Percentiles rank a stretch among this genome's conserved stretches.
Conservation (phyloP, 1,140 invertebrate species). For the Onthophagus taurus region DNA sequence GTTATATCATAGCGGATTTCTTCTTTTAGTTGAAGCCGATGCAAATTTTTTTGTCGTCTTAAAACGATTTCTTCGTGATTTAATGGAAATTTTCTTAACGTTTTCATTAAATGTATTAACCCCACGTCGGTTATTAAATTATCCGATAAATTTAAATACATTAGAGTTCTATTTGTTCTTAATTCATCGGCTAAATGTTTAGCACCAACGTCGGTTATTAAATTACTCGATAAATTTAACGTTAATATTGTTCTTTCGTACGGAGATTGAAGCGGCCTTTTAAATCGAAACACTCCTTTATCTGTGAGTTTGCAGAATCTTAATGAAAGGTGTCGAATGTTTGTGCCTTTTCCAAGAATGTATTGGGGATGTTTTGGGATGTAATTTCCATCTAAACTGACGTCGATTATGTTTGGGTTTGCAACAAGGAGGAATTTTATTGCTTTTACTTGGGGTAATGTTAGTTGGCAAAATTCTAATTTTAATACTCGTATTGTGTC, state of each 20-base stretch:
- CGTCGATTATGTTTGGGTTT: background rate
- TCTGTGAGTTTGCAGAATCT: background rate
- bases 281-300: background rate
- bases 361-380: background rate
- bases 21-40: no score
- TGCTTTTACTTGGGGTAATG: background rate
- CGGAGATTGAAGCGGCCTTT: background rate
- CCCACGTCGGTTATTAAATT: background rate
- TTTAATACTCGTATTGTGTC: background rate
- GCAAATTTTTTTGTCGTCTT: background rate
- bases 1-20: no score
- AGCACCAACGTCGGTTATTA: background rate
- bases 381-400: conserved; percentile 2
- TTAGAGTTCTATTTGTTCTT: background rate
- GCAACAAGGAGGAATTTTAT: background rate
- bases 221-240: background rate
- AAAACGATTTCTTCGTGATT: background rate
- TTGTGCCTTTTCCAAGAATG: background rate
- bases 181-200: background rate
- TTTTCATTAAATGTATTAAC: background rate
- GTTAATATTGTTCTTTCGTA: background rate
- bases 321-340: background rate
- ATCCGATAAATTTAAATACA: background rate
- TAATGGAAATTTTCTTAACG: background rate
- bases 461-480: conserved; percentile 2